Conservation (phyloP, 2,888 invertebrate species). For the Trimorus sp. region DNA sequence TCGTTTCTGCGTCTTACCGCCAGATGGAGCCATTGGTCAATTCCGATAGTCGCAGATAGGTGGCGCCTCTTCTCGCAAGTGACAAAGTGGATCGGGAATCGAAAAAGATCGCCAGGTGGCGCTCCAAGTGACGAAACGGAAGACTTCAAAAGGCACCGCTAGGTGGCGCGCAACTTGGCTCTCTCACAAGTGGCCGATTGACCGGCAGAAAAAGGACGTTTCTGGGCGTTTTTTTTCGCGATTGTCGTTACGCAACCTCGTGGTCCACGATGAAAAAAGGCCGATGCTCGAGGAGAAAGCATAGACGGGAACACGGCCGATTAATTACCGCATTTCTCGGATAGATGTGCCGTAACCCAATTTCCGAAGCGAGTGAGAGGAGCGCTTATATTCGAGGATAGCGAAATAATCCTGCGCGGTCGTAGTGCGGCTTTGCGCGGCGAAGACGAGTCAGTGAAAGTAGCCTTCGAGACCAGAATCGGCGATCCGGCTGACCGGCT, state of each 20-base stretch:
- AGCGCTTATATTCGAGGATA: constrained; percentile 52
- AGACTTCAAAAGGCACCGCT: neutral
- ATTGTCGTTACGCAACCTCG: neutral
- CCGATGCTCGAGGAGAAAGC: neutral
- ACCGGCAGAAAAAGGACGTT: too few species aligned
- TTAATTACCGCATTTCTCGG: constrained; percentile 51
- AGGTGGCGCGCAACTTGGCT: neutral
- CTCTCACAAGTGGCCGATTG: constrained; percentile 6
- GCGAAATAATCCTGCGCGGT: constrained; percentile 59
- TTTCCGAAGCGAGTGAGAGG: constrained; percentile 59
- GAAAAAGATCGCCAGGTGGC: neutral
- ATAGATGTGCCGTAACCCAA: constrained; percentile 63
- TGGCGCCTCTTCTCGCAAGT: too few species aligned
- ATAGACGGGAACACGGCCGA: constrained; percentile 40
- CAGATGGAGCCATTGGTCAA: too few species aligned
- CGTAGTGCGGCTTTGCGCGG: constrained; percentile 35
- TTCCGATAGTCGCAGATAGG: too few species aligned
- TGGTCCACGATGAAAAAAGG: neutral
- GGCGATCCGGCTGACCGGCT: constrained; percentile 65
- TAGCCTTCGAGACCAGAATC: constrained; percentile 67
- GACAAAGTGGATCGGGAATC: too few species aligned
- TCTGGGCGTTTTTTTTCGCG: too few species aligned
- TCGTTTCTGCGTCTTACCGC: too few species aligned
- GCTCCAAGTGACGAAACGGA: neutral
- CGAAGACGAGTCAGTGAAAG: constrained; percentile 71